Evolutionary conservation across 2,113 vertebrate genomes (phyloP), one percentile per base, ranked within the genome.

Genomic region (Cnemophilus loriae): DNA sequence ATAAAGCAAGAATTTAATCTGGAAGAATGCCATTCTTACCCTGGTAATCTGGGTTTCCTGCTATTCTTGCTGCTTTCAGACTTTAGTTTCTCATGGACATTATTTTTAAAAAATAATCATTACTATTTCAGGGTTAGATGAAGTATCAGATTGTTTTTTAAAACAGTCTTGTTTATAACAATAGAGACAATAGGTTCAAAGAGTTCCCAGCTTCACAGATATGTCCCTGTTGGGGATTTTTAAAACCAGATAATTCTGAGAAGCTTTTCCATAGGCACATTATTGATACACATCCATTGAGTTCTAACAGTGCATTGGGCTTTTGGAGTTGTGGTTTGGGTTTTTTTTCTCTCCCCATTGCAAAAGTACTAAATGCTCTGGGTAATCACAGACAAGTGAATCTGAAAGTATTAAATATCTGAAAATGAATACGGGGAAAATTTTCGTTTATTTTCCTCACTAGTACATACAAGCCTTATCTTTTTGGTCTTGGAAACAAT

Each of bases 51-150:
- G 78, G 82, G 50, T 91, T 96, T 97, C 95, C 89, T 97, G 87
- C 70, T 87, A 91, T 95, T 96, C 81, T 96, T 96, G 23, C 57
- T 95, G 42, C 55, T 83, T 95, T 92, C 56, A 84, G 87, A 47
- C 55, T 89, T 65, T 0, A 27, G n/a, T 89, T 96, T 95, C 76
- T 90, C 73, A 61, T 90, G 68, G 60, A 77, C 78, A 63, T 78
- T 81, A 69, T 69, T n/a, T n/a, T n/a, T 89, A 88, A 80, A 93
- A 91, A 95, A 90, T 14, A 86, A 93, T 87, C 52, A 59, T 63
- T 94, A 84, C 74, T 93, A 41, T 95, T 95, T 88, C 46, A 39
- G 89, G 69, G 42, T 76, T 91, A 92, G 86, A 89, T 81, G 49
- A 89, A 92, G 63, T 91, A 89, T 11, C 42, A 76, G 70, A 78